These are phyloP conservation scores for Echinops telfairi DNA, from an alignment of 2,113 vertebrate genomes.

Conservation along the genomic window DNA sequence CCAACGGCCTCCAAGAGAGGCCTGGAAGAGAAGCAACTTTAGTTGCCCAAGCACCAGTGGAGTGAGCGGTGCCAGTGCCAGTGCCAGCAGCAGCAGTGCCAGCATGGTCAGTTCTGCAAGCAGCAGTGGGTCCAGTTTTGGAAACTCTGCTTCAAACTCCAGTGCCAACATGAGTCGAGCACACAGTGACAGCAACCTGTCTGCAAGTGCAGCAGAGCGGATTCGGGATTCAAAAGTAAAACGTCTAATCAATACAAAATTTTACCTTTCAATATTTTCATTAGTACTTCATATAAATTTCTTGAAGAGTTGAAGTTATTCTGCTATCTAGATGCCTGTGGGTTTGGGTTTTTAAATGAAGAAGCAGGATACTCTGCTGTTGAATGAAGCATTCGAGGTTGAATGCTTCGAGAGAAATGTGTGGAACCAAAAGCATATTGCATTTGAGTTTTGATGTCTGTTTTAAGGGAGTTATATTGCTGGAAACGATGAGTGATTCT, in stretches of 20 bases:
- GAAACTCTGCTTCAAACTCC: slow-evolving; percentile 93
- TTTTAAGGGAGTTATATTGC: slow-evolving; percentile 68
- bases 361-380: slow-evolving; percentile 53
- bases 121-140: slow-evolving; percentile 93
- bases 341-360: slow-evolving; percentile 62
- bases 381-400: slow-evolving; percentile 42
- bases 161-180: slow-evolving; percentile 97
- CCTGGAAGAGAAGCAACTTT: slow-evolving; percentile 96
- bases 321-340: slow-evolving; percentile 47
- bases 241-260: slow-evolving; percentile 60
- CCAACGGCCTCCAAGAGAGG: slow-evolving; percentile 92
- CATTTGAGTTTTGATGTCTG: slow-evolving; percentile 65
- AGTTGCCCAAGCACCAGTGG: slow-evolving; percentile 95
- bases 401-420: slow-evolving; percentile 52
- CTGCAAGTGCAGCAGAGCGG: slow-evolving; percentile 95
- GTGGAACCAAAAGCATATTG: slow-evolving; percentile 16
- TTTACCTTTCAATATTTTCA: slow-evolving; percentile 70
- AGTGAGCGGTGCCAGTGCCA: slow-evolving; percentile 91
- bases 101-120: slow-evolving; percentile 96
- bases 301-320: slow-evolving; percentile 44
- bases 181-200: slow-evolving; percentile 97
- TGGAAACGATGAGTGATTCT: slow-evolving; percentile 59
- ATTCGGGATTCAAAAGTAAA: slow-evolving; percentile 99
- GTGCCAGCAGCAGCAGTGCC: slow-evolving; percentile 94
- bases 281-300: slow-evolving; percentile 45